phyloP scores from a whole-genome alignment of 2,888 invertebrate genomes.

The Eupithecia insigniata region DNA sequence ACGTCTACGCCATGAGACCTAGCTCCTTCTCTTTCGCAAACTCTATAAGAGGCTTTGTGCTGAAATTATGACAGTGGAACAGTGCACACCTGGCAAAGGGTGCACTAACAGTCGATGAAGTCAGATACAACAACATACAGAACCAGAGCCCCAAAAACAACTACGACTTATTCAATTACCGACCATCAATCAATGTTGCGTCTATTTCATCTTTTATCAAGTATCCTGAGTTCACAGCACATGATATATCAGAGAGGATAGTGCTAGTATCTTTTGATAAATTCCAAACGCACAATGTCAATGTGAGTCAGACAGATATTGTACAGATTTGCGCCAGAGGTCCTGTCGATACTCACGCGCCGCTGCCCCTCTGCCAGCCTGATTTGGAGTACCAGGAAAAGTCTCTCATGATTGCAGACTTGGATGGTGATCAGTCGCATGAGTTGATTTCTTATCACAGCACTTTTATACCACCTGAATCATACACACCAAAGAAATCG shows the following conservation, averaged over 20 bases:
- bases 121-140: conserved; percentile 74
- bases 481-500: conserved; percentile 65
- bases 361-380: conserved; percentile 87
- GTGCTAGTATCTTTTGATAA: conserved; percentile 91
- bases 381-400: conserved; percentile 89
- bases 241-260: conserved; percentile 88
- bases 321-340: conserved; percentile 87
- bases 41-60: conserved; percentile 88
- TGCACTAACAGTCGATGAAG: conserved; percentile 76
- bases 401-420: conserved; percentile 89
- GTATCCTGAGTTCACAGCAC: conserved; percentile 77
- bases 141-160: conserved; percentile 77
- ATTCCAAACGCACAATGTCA: conserved; percentile 88
- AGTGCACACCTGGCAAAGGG: conserved; percentile 80
- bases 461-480: conserved; percentile 82
- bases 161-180: conserved; percentile 72
- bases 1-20: conserved; percentile 89
- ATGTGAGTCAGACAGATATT: conserved; percentile 91
- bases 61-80: conserved; percentile 93
- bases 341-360: conserved; percentile 60
- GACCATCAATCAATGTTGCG: conserved; percentile 52
- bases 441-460: conserved; percentile 91
- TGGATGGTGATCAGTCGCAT: conserved; percentile 90
- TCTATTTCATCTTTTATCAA: conserved; percentile 76
- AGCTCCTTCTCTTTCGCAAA: conserved; percentile 86